Base-by-base conservation (phyloP, 2,797 vertebrate species). In the Lithobates pipiens region DNA sequence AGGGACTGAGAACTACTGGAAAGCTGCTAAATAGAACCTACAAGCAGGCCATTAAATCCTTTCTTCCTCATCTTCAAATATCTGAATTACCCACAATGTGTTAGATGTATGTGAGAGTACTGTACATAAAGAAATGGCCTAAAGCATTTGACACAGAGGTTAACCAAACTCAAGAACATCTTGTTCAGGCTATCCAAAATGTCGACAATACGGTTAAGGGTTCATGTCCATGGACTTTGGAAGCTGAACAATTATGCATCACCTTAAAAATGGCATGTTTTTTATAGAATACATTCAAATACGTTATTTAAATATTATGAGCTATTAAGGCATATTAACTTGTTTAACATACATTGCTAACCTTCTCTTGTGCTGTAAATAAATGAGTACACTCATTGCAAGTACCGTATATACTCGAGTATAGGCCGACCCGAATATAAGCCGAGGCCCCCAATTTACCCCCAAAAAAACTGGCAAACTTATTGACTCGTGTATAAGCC, bases 31-130 rank as follows among this genome's bases (percentile, higher is more conserved):
- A 92, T 91, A 92, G 87, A 88, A 90, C 89, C 8, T 4, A 89
- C 89, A 93, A 91, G 91, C 93, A 95, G 93, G 91, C 94, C 89
- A 93, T 94, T 93, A 93, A 90, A 90, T 83, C 39, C 36, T 74
- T 42, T 54, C 32, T 18, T 57, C 46, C 21, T 27, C 16, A 32
- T 23, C 25, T 29, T 34, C 73, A 82, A 74, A 54, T 65, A 86
- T 39, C 57, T 42, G 29, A 69, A 80, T 81, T 85, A 36, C 67
- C 42, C 21, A 42, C 44, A 34, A 50, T 86, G 69, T 73, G 76
- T n/a, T 75, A 80, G 34, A 13, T 32, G 68, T 36, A 23, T 15
- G 11, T 57, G 46, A 39, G 54, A 39, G 5, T 27, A 72, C 25
- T 63, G 23, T 50, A 67, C 46, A 29, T 67, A 46, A 65, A 70